A percentile compares a stretch with the other conserved stretches of the same genome.
Evolutionary conservation across 2,888 invertebrate genomes (phyloP).

Genomic region (Melanargia galathea): DNA sequence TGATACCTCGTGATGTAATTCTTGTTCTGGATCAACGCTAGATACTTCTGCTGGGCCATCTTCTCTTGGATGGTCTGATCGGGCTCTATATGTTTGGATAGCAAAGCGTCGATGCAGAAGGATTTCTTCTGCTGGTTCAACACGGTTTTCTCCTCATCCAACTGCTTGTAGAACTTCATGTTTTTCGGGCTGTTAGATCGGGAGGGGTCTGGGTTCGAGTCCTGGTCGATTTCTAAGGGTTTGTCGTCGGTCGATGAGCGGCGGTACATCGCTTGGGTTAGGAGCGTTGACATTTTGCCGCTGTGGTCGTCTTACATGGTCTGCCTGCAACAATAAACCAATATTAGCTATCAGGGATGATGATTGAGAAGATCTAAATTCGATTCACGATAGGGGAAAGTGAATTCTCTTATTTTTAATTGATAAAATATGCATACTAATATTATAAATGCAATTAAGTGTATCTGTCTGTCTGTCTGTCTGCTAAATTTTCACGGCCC

Average conservation of each 20-base stretch:
- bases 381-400: no score
- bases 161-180: slow-evolving; percentile 63
- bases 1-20: slow-evolving; percentile 69
- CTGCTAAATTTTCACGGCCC: no score
- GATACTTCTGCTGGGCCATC: slow-evolving; percentile 68
- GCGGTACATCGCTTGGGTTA: slow-evolving; percentile 59
- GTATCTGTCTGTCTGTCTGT: no score
- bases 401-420: no score
- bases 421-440: no score
- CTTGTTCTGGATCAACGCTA: slow-evolving; percentile 69
- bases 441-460: no score
- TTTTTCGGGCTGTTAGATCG: slow-evolving; percentile 70
- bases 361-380: background rate
- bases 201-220: slow-evolving; percentile 60
- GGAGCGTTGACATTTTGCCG: slow-evolving; percentile 51
- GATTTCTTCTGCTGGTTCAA: slow-evolving; percentile 84
- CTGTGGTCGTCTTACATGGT: slow-evolving; percentile 38
- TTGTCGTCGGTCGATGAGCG: slow-evolving; percentile 62
- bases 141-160: slow-evolving; percentile 68
- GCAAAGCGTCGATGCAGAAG: slow-evolving; percentile 94
- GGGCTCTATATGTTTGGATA: slow-evolving; percentile 82
- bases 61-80: slow-evolving; percentile 62
- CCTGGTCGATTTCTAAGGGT: slow-evolving; percentile 67
- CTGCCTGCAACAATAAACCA: slow-evolving; percentile 35
- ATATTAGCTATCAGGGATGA: background rate